Evolutionary conservation across 1,140 invertebrate species (phyloP).

Genomic region (Drosophila bocqueti): DNA sequence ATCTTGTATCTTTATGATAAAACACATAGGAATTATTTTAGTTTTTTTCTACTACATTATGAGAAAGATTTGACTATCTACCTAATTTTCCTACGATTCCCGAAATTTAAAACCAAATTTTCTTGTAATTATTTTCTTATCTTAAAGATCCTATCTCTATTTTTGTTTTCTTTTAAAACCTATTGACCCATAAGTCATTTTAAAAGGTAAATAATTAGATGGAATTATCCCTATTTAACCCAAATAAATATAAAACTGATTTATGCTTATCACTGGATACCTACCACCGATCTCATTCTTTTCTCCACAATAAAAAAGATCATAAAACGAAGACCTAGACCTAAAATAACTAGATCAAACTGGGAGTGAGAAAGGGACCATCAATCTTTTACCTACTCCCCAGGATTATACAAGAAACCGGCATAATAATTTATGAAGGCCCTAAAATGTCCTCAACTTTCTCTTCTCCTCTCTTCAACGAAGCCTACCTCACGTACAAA

Average conservation of each 20-base stretch:
- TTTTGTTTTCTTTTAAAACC: neutral
- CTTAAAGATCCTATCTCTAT: neutral
- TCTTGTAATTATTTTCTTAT: neutral
- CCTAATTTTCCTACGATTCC: neutral
- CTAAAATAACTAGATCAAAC: conserved; percentile 19
- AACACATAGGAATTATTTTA: neutral
- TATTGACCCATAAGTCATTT: conserved; percentile 6
- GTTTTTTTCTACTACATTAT: too few species aligned
- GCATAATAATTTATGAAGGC: conserved; percentile 43
- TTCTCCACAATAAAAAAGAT: neutral
- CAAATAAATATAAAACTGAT: conserved; percentile 17
- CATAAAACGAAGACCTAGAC: conserved; percentile 10
- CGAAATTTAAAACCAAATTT: neutral
- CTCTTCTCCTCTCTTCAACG: neutral
- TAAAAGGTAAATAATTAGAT: conserved; percentile 16
- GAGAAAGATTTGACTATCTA: neutral
- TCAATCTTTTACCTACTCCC: conserved; percentile 4
- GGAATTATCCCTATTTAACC: conserved; percentile 36
- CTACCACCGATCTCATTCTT: neutral
- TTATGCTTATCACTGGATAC: conserved; percentile 17
- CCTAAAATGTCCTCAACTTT: conserved; percentile 43
- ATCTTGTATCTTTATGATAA: neutral
- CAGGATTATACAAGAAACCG: conserved; percentile 8
- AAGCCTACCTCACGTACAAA: conserved; percentile 40
- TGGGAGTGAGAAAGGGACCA: conserved; percentile 5